Conservation (phyloP, 2,888 invertebrate genomes). For the Pollenia griseotomentosa region DNA sequence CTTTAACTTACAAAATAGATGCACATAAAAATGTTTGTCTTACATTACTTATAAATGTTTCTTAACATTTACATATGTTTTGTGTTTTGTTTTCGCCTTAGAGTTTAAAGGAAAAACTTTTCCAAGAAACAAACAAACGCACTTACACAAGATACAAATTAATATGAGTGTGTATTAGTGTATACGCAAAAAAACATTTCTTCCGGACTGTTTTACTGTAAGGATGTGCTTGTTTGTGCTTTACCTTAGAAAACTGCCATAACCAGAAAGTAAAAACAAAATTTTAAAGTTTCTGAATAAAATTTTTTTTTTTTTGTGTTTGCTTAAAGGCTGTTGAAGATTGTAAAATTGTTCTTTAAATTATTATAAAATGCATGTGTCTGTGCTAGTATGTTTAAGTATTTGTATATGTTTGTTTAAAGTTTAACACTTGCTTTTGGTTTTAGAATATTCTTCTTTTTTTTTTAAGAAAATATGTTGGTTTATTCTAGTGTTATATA, state of each 20-base stretch:
- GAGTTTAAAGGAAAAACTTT: background rate
- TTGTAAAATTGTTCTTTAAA: constrained; percentile 14
- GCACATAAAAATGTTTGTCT: constrained; percentile 18
- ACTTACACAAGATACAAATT: background rate
- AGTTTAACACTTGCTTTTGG: constrained; percentile 43
- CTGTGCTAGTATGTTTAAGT: constrained; percentile 1
- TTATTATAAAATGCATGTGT: constrained; percentile 3
- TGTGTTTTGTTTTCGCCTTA: background rate
- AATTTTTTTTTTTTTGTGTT: constrained; percentile 9
- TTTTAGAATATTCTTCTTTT: constrained; percentile 12
- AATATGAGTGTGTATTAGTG: background rate
- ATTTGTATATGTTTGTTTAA: constrained; percentile 5
- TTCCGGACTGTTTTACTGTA: background rate
- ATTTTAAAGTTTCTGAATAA: constrained; percentile 37
- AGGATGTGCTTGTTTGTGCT: constrained; percentile 9
- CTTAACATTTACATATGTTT: constrained; percentile 47
- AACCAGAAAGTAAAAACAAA: constrained; percentile 54
- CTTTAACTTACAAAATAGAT: constrained; percentile 6
- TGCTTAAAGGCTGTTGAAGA: constrained; percentile 12
- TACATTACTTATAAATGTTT: constrained; percentile 42
- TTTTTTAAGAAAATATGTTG: background rate
- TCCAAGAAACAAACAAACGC: background rate
- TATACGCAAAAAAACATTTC: background rate
- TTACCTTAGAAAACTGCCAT: constrained; percentile 59
- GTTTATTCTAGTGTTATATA: background rate